Base-by-base conservation (phyloP, 2,113 vertebrate genomes). In the Cyprinodon tularosa region DNA sequence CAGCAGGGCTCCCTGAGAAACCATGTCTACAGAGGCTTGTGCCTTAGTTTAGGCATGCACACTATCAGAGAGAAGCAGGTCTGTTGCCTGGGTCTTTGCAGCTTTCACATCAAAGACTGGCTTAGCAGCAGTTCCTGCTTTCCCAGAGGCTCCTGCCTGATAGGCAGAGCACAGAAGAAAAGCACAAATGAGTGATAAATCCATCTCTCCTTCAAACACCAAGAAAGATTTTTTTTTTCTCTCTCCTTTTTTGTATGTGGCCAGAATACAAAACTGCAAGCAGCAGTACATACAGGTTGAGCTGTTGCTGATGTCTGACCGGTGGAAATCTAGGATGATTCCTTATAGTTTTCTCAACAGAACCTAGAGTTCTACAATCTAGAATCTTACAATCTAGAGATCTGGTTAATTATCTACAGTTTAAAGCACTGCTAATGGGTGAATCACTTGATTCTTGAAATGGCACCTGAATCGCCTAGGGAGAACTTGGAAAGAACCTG, bases 91-190 rank as follows among this genome's bases (percentile, higher is more conserved):
- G 69, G 84, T 78, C 81, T 82, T 71, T 79, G 73, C 64, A 0
- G 74, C 77, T 77, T 63, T 72, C 60, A 76, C 90, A 86, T 92
- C 81, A 90, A 89, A 90, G 74, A 57, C 84, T 45, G 81, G 85
- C 88, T 89, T 80, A 71, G 77, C 77, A 80, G 73, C 83, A 75
- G 82, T 73, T 74, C 80, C 71, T 63, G 50, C 78, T 74, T 76
- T 81, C 76, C 78, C 77, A 62, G 68, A 77, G 81, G 84, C 84
- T 66, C 29, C 48, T 40, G 68, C 22, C 1, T 87, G 88, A 89
- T 89, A 86, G 86, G 83, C 86, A 75, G 72, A 64, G 69, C 5
- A 66, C 72, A 70, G 57, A 68, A 77, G 44, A 60, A 83, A 77
- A 72, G 80, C 40, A 45, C 64, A 60, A 70, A 76, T 15, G 45